Evolutionary conservation across 2,888 invertebrate species (phyloP).

Genomic region (Polydesmus complanatus): DNA sequence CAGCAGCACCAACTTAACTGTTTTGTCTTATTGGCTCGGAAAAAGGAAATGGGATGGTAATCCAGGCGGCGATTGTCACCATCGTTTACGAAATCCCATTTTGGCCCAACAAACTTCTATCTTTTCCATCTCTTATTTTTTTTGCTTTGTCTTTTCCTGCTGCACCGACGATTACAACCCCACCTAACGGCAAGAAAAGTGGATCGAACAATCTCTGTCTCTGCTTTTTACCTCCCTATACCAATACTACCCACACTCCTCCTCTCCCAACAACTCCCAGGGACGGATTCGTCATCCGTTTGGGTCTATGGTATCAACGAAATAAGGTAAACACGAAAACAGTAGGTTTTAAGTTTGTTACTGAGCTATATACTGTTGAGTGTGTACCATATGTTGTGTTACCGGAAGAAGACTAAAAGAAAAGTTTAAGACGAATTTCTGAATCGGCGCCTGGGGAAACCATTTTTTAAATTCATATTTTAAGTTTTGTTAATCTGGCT

Average conservation of each 20-base stretch:
- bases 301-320: too few relatives aligned
- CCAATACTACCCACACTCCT: not conserved
- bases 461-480: too few relatives aligned
- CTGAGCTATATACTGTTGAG: too few relatives aligned
- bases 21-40: not conserved
- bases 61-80: not conserved
- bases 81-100: not conserved
- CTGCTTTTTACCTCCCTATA: not conserved
- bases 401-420: too few relatives aligned
- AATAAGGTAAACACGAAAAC: too few relatives aligned
- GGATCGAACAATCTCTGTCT: not conserved
- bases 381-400: too few relatives aligned
- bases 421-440: too few relatives aligned
- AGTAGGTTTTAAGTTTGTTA: too few relatives aligned
- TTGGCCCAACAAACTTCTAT: not conserved
- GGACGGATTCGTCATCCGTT: too few relatives aligned
- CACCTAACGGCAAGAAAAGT: not conserved
- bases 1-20: too few relatives aligned
- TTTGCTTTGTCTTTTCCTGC: not conserved
- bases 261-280: not conserved
- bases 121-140: not conserved
- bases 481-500: too few relatives aligned
- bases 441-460: too few relatives aligned
- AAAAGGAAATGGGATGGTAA: not conserved
- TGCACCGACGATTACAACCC: not conserved